Evolutionary conservation across 1,140 invertebrate genomes (phyloP).

Genomic region (Drosophila ficusphila): DNA sequence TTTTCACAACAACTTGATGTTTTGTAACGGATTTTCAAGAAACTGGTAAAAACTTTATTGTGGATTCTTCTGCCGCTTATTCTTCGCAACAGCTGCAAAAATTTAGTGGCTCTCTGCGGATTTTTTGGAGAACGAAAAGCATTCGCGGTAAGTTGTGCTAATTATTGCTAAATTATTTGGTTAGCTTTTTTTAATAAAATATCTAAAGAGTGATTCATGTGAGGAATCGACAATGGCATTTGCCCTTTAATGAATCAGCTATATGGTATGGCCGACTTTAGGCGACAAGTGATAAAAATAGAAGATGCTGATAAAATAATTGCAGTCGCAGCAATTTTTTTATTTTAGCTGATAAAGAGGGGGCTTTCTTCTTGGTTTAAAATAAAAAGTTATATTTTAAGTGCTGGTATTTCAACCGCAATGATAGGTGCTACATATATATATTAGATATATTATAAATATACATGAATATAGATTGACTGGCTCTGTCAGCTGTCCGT

Average conservation of each 20-base stretch:
- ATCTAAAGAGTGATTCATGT: constrained; percentile 7
- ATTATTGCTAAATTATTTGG: constrained; percentile 39
- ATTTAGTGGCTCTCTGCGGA: constrained; percentile 17
- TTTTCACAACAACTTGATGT: constrained; percentile 68
- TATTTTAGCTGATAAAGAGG: no score
- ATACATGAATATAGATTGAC: no score
- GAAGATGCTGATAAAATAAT: neutral
- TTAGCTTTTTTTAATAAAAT: constrained; percentile 10
- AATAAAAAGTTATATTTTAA: neutral
- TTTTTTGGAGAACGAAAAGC: constrained; percentile 8
- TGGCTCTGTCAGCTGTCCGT: constrained; percentile 25
- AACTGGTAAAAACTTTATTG: constrained; percentile 54
- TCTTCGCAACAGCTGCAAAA: constrained; percentile 4
- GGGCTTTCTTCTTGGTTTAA: no score
- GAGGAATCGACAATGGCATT: neutral
- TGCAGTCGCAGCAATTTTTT: no score
- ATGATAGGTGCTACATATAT: neutral
- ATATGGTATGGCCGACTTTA: neutral
- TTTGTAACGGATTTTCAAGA: constrained; percentile 62
- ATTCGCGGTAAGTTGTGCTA: constrained; percentile 34
- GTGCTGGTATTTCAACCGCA: neutral
- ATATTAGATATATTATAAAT: neutral
- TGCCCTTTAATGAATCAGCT: constrained; percentile 24
- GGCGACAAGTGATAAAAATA: neutral
- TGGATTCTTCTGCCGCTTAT: constrained; percentile 39